Base-by-base conservation (phyloP, 2,888 invertebrate genomes). In the Yponomeuta cagnagella region DNA sequence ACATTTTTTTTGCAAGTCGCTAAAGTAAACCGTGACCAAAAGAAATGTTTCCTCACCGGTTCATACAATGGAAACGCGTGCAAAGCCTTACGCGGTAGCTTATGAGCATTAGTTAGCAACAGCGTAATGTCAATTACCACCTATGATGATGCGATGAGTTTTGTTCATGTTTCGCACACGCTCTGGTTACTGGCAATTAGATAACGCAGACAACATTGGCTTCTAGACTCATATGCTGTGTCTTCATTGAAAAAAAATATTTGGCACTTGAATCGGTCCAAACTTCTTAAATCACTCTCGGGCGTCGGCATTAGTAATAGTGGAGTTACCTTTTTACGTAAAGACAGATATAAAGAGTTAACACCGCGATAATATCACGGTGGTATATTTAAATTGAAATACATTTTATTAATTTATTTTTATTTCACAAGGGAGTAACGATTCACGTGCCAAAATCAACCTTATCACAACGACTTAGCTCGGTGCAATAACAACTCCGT, bases 91-190 rank as follows among this genome's bases (percentile, higher is more conserved):
- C 15, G 15, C 12, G 52, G 15, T 65, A 65, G 65, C 33, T 65
- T 23, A 30, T 64, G 31, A 64, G 30, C 65, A 65, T 67, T 37
- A 33, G 37, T 67, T 67, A 67, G 67, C 43, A 67, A 65, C 48
- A 63, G 15, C 63, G 70, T 63, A 63, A 9, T 70, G 80, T 81
- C 84, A 81, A 86, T 88, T 87, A 84, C 82, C 87, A 85, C 80
- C 74, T 75, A 72, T 78, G 80, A 82, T 85, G 58, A 70, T 63
- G 23, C 63, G 82, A 85, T 85, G 79, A 77, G 81, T 83, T 82
- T 79, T 81, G 75, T 87, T 88, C 87, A 84, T 82, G 87, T 86
- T 88, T 77, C 82, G 83, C 81, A 78, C 81, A 83, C 80, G 83
- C 81, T 74, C 74, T 81, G 79, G 81, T 80, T 82, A 79, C 79